Evolutionary conservation across 2,888 invertebrate genomes (phyloP), one percentile per base, ranked within the genome.

Genomic region (Bimastos eiseni): DNA sequence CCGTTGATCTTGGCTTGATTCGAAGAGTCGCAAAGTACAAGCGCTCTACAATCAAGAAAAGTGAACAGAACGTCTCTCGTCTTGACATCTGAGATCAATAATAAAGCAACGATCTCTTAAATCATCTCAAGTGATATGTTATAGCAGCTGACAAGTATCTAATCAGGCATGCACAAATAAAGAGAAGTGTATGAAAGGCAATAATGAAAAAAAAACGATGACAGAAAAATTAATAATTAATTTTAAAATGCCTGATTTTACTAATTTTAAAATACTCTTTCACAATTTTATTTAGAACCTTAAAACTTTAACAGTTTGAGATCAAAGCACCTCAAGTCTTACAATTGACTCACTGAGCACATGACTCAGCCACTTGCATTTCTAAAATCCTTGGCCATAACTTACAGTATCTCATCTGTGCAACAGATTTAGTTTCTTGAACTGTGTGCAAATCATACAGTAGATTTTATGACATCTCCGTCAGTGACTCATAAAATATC

Each of bases 1-100:
- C 95, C 1, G 97, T 97, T 15, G 97, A 96, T 94, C 97, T 97
- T 91, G 97, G 97, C 94, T 97, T 97, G 90, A 96, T 97, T 93
- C 97, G 96, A 91, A 98, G 96, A 0, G 98, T 97, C 83, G 98
- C 98, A 96, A 98, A 98, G 96, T 98, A 98, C 91, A 98, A 96
- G 90, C 97, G 97, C 95, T 98, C 98, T 98, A 96, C 92, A 96
- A 96, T 41, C n/a, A 70, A 88, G n/a, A 15, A 49, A 84, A 90
- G n/a, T 36, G 21, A 70, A 83, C 37, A 37, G 36, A 83, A 38
- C 19, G 0, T 21, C n/a, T 86, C 36, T 38, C 33, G 70, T 37
- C 34, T 90, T 49, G 36, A 36, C 83, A 24, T 24, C 34, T 34
- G 34, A 30, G 24, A 90, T 49, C 33, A 90, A 83, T 36, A 21